These are phyloP conservation scores for Paradisaea rubra DNA, from an alignment of 2,113 vertebrate species.

Conservation along the genomic window DNA sequence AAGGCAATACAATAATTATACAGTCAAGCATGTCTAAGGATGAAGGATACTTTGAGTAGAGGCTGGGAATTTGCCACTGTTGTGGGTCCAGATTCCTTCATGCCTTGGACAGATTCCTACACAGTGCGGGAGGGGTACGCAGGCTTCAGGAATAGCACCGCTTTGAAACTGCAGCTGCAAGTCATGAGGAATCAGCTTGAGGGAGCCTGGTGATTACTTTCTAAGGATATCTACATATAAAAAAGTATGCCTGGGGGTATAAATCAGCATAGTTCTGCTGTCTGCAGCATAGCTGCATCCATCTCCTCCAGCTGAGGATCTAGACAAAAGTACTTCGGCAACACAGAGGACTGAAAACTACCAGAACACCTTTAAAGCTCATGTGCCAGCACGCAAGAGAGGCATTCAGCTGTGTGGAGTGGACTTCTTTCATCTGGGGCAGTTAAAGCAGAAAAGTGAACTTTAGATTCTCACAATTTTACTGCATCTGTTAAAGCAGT, in stretches of 20 bases:
- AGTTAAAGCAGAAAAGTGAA: conserved; percentile 37
- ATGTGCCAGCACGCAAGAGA: neutral
- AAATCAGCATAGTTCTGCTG: conserved; percentile 29
- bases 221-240: neutral
- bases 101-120: neutral
- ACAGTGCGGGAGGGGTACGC: neutral
- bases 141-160: neutral
- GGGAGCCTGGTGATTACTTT: conserved; percentile 49
- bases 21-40: neutral
- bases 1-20: neutral
- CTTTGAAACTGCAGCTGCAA: neutral
- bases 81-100: neutral
- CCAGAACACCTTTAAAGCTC: conserved; percentile 55
- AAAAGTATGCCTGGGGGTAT: neutral
- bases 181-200: conserved; percentile 38
- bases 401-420: neutral
- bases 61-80: neutral
- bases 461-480: conserved; percentile 49
- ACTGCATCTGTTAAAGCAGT: conserved; percentile 59
- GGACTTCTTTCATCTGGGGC: conserved; percentile 37
- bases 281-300: neutral
- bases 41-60: neutral
- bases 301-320: neutral
- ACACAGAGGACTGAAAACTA: conserved; percentile 26
- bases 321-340: neutral